Evolutionary conservation across 1,140 invertebrate genomes (phyloP).

Genomic region (Drosophila nannoptera): DNA sequence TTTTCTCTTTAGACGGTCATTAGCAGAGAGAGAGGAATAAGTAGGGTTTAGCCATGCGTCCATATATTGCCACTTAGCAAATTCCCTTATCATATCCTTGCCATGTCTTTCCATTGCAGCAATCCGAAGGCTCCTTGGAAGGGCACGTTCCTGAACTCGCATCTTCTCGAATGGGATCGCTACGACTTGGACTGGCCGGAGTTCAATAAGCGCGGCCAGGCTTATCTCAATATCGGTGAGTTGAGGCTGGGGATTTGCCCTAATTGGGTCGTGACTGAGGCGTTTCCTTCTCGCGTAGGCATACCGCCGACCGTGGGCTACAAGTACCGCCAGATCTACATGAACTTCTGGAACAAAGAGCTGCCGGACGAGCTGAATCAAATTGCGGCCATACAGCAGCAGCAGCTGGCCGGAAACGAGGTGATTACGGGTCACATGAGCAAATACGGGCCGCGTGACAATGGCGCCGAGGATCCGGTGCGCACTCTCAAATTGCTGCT

Average conservation of each 20-base stretch:
- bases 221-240: conserved; percentile 88
- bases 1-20: conserved; percentile 14
- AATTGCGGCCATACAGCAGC: conserved; percentile 77
- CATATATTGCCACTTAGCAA: background rate
- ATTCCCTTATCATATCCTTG: background rate
- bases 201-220: conserved; percentile 85
- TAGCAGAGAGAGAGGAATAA: conserved; percentile 42
- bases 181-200: conserved; percentile 89
- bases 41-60: background rate
- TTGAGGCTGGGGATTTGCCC: conserved; percentile 12
- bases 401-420: conserved; percentile 50
- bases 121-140: conserved; percentile 86
- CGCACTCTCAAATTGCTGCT: conserved; percentile 68
- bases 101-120: conserved; percentile 75
- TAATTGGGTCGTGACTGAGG: conserved; percentile 1
- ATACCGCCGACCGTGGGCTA: conserved; percentile 84
- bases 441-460: conserved; percentile 69
- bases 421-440: conserved; percentile 78
- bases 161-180: conserved; percentile 82
- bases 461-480: conserved; percentile 70
- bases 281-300: conserved; percentile 79
- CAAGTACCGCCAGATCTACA: conserved; percentile 83
- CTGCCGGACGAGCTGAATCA: conserved; percentile 83
- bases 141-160: conserved; percentile 81
- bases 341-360: conserved; percentile 86